Percentiles rank a stretch among this genome's conserved stretches.
phyloP scores from a whole-genome alignment of 2,888 invertebrate species.

The Empis stercorea region DNA sequence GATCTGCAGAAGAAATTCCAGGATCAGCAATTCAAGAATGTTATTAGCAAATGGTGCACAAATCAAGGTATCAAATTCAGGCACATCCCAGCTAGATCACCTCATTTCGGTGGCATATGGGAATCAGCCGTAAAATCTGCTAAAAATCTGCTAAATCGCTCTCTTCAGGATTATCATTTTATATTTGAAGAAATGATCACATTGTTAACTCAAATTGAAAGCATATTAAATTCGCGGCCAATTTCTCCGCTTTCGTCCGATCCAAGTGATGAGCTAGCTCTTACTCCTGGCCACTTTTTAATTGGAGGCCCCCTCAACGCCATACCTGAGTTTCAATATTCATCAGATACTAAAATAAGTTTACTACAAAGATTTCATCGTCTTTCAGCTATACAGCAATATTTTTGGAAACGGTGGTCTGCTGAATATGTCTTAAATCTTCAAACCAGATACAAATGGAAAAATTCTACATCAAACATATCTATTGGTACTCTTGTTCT shows the following conservation, averaged over 20 bases:
- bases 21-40: conserved; percentile 5
- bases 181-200: conserved; percentile 7
- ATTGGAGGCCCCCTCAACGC: conserved; percentile 7
- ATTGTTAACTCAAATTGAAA: background rate
- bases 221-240: background rate
- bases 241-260: conserved; percentile 2
- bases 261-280: conserved; percentile 4
- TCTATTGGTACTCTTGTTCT: background rate
- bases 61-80: conserved; percentile 2
- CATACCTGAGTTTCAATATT: background rate
- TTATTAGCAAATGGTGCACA: conserved; percentile 7
- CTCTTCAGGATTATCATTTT: background rate
- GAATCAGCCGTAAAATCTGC: conserved; percentile 6
- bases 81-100: conserved; percentile 10
- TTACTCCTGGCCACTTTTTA: conserved; percentile 9
- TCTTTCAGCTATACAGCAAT: background rate
- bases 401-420: conserved; percentile 1
- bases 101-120: conserved; percentile 13
- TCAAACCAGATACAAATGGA: background rate
- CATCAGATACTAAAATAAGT: background rate
- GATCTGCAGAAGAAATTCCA: conserved; percentile 8
- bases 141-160: background rate
- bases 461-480: background rate
- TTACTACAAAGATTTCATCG: background rate
- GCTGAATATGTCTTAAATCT: background rate